Conservation (phyloP, 2,797 vertebrate species). For the Dipus sagitta region DNA sequence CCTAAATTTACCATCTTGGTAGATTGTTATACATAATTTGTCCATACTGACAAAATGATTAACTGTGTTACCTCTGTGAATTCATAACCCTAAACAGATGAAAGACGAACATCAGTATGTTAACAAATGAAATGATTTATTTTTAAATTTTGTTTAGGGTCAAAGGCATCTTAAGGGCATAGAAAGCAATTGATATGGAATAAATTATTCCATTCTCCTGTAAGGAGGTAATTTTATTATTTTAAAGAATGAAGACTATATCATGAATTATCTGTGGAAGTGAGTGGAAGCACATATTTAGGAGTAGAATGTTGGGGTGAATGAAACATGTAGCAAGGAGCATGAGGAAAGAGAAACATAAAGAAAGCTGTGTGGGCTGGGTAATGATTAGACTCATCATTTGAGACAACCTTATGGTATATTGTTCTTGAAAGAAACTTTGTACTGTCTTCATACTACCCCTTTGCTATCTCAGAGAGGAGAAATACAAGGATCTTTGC, state of each 20-base stretch:
- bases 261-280: not conserved
- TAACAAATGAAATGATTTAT: slow-evolving; percentile 60
- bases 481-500: not conserved
- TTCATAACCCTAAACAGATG: slow-evolving; percentile 64
- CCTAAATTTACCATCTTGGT: slow-evolving; percentile 38
- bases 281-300: not conserved
- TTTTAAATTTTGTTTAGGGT: slow-evolving; percentile 59
- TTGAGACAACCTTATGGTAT: not conserved
- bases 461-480: not conserved
- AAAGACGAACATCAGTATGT: slow-evolving; percentile 53
- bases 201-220: slow-evolving; percentile 21
- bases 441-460: not conserved
- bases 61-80: slow-evolving; percentile 59
- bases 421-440: slow-evolving; percentile 20
- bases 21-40: slow-evolving; percentile 45
- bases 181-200: not conserved
- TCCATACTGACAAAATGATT: slow-evolving; percentile 61
- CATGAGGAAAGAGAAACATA: not conserved
- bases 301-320: slow-evolving; percentile 7
- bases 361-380: not conserved
- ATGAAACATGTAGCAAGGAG: not conserved
- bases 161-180: not conserved
- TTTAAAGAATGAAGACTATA: not conserved
- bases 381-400: not conserved
- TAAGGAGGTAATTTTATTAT: not conserved